phyloP scores from a whole-genome alignment of 1,140 invertebrate genomes.

The Papilio xuthus region DNA sequence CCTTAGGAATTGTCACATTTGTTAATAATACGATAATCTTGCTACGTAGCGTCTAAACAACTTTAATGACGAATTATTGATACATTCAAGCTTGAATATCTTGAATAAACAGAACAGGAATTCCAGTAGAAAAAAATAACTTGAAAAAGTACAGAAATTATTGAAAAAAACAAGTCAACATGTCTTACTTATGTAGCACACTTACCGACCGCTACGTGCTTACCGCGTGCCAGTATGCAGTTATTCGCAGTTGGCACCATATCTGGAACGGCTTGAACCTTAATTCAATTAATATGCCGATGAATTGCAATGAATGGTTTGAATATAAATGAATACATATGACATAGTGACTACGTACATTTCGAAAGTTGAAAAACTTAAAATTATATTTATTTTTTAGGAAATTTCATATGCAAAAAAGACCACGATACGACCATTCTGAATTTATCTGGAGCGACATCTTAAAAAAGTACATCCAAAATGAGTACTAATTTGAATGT shows the following conservation, averaged over 20 bases:
- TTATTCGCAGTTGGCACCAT: slow-evolving; percentile 28
- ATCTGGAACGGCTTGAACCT: slow-evolving; percentile 11
- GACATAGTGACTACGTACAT: neutral
- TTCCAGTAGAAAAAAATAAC: too few species aligned
- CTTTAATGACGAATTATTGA: too few species aligned
- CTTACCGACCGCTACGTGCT: slow-evolving; percentile 23
- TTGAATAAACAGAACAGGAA: too few species aligned
- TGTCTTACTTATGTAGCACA: slow-evolving; percentile 6
- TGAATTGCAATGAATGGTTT: neutral
- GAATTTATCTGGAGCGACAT: too few species aligned
- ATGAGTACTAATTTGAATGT: too few species aligned
- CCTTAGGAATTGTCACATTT: too few species aligned
- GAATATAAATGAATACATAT: slow-evolving; percentile 15
- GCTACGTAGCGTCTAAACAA: too few species aligned
- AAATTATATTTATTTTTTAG: neutral
- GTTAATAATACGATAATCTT: too few species aligned
- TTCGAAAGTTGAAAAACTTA: neutral
- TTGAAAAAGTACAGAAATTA: neutral
- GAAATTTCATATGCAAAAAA: too few species aligned
- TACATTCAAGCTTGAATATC: too few species aligned
- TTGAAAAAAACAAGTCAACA: neutral
- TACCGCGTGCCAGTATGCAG: slow-evolving; percentile 11
- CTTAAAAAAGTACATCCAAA: too few species aligned
- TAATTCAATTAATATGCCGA: slow-evolving; percentile 31
- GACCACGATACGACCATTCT: too few species aligned